Conservation (phyloP, 2,888 invertebrate genomes). For the Micropterix aruncella region DNA sequence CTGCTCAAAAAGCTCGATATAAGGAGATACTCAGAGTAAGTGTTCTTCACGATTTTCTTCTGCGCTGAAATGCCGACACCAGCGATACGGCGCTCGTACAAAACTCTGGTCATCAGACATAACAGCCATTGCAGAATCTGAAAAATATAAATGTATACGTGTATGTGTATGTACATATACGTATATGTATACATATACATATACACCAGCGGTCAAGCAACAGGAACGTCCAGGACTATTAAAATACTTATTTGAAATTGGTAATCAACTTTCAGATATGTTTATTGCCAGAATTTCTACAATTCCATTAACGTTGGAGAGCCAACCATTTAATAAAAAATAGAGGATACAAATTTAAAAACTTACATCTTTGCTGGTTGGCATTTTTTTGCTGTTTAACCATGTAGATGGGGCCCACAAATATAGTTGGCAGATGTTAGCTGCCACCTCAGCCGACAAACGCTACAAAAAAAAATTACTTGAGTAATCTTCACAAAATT, state of each 20-base stretch:
- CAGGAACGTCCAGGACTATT: too few relatives aligned
- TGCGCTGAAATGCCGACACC: slow-evolving; percentile 10
- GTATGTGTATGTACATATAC: too few relatives aligned
- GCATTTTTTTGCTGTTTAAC: slow-evolving; percentile 39
- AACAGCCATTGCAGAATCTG: slow-evolving; percentile 63
- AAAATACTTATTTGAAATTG: too few relatives aligned
- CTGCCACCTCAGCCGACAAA: slow-evolving; percentile 41
- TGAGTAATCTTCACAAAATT: slow-evolving; percentile 5
- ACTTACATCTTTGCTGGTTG: slow-evolving; percentile 47
- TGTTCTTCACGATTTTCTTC: slow-evolving; percentile 33
- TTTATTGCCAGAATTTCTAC: too few relatives aligned
- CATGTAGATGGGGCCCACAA: slow-evolving; percentile 63
- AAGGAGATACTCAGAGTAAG: slow-evolving; percentile 56
- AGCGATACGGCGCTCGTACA: slow-evolving; percentile 42
- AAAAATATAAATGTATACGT: slow-evolving; percentile 14
- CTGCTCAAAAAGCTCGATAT: slow-evolving; percentile 55
- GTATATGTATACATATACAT: too few relatives aligned
- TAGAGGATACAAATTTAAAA: too few relatives aligned
- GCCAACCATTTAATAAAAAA: too few relatives aligned
- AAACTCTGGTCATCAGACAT: slow-evolving; percentile 57
- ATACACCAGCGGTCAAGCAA: too few relatives aligned
- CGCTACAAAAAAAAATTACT: slow-evolving; percentile 20
- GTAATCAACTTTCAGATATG: too few relatives aligned
- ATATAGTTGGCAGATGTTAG: slow-evolving; percentile 57
- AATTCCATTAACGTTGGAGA: too few relatives aligned